A percentile compares a stretch with the other conserved stretches of the same genome.
phyloP scores from a whole-genome alignment of 2,113 vertebrate genomes.

The Dasypus novemcinctus region DNA sequence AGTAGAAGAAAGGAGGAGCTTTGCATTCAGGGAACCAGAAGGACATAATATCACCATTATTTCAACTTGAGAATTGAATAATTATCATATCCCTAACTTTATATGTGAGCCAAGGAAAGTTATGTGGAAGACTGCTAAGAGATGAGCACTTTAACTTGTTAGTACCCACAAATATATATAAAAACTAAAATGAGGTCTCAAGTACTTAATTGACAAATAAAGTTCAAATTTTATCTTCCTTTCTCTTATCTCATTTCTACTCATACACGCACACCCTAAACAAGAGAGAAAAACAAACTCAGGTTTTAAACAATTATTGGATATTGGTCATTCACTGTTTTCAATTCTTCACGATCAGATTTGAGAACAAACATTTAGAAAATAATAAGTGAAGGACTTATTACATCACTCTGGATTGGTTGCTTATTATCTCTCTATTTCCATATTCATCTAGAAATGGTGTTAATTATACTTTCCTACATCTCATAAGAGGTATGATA shows the following conservation, averaged over 20 bases:
- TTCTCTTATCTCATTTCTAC: neutral
- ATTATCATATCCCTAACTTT: neutral
- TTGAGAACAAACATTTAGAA: neutral
- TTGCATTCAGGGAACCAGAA: neutral
- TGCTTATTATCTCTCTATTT: slow-evolving; percentile 42
- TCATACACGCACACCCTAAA: neutral
- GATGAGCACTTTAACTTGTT: neutral
- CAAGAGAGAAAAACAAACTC: neutral
- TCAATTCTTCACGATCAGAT: neutral
- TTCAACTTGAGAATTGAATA: neutral
- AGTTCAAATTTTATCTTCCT: neutral
- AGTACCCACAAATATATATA: neutral
- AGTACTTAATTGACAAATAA: neutral
- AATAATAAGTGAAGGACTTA: neutral
- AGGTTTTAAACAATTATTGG: neutral
- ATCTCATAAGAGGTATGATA: slow-evolving; percentile 62
- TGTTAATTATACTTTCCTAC: slow-evolving; percentile 51
- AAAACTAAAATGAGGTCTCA: neutral
- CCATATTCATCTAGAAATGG: slow-evolving; percentile 31
- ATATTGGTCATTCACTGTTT: neutral
- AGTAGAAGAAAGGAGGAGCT: neutral
- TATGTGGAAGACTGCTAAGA: neutral
- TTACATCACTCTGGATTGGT: neutral
- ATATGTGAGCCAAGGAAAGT: neutral
- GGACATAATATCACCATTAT: neutral